Evolutionary conservation across 2,888 invertebrate species (phyloP), one percentile per base, ranked within the genome.

Genomic region (Athrips mouffetella): DNA sequence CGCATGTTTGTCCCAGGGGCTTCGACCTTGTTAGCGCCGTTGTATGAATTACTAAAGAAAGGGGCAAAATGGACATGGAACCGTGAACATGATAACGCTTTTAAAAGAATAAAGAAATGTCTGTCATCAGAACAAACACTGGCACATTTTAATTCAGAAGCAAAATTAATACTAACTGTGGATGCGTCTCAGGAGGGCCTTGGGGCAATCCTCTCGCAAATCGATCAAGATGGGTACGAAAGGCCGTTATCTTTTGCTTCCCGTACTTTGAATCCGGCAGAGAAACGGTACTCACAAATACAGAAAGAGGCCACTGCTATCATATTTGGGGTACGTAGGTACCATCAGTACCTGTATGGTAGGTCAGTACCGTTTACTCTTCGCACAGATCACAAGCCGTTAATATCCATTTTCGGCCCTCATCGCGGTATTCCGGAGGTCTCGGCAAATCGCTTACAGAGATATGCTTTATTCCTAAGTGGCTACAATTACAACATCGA

Each of bases 251-350:
- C 54, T 1, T 61, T 49, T 41, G 58, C 53, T 6, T 57, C 55
- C 7, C 53, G 57, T 10, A 53, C 55, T 0, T 35, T 59, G 5
- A 55, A 40, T 53, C 1, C n/a, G n/a, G n/a, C n/a, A n/a, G 57
- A 55, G 18, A 55, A 49, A 10, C 45, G 45, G 2, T 60, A 60
- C 15, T 46, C 54, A n/a, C 57, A 60, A 23, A 56, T 60, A 15
- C 53, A 57, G 35, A 58, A 57, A 16, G 56, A 60, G 27, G 60
- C 60, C 1, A 57, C 56, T 0, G 58, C 57, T 3, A 31, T 31
- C n/a, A 31, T 31, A 4, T 35, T 35, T 10, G 35, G 35, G 16
- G 35, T 35, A 15, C 11, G 39, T 20, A 6, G 39, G n/a, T 39
- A n/a, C n/a, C 39, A 39, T 11, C 54, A 55, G 27, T 58, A 54